These are phyloP conservation scores for Lagopus muta DNA, from an alignment of 2,113 vertebrate species.

Conservation along the genomic window DNA sequence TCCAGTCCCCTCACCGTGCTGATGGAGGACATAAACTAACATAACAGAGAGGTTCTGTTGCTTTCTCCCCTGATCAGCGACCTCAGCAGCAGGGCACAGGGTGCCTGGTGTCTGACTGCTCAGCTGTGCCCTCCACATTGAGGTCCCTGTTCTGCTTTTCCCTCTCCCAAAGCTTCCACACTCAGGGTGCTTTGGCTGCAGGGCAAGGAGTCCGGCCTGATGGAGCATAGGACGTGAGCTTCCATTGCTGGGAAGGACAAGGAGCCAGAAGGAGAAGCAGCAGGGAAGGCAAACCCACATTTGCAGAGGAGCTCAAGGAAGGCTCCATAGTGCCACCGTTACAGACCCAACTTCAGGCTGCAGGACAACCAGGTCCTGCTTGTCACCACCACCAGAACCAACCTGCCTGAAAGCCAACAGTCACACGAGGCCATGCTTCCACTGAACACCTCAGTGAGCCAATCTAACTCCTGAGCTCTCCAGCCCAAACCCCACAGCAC, in stretches of 20 bases:
- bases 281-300: neutral
- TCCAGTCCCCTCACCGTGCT: neutral
- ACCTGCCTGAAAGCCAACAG: neutral
- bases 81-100: neutral
- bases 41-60: neutral
- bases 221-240: neutral
- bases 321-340: neutral
- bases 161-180: neutral
- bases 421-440: neutral
- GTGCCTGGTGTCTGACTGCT: neutral
- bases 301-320: neutral
- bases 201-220: neutral
- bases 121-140: neutral
- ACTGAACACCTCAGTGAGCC: rapidly evolving
- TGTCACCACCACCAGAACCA: neutral
- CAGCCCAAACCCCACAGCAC: neutral
- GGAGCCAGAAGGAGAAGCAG: neutral
- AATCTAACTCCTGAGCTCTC: neutral
- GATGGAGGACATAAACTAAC: neutral
- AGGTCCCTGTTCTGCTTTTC: neutral
- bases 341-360: neutral
- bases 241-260: neutral
- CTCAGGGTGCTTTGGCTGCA: neutral
- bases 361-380: neutral
- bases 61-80: neutral